phyloP scores from a whole-genome alignment of 2,113 vertebrate species.

The Platysteira castanea region DNA sequence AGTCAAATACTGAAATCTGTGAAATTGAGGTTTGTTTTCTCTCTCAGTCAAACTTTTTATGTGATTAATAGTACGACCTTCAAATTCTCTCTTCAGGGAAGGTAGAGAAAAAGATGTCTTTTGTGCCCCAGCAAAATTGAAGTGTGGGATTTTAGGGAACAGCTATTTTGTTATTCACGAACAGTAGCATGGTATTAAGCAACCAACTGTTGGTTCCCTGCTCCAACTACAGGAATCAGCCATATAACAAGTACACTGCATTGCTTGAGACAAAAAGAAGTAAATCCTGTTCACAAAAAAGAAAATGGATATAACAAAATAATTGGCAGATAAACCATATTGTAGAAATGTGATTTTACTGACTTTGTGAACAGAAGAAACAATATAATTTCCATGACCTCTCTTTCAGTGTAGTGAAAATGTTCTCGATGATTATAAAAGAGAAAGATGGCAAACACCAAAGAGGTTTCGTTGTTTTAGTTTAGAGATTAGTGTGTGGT shows the following conservation, averaged over 20 bases:
- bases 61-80: background rate
- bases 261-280: conserved; percentile 20
- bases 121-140: background rate
- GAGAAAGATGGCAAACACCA: conserved; percentile 20
- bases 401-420: conserved; percentile 17
- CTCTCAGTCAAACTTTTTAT: background rate
- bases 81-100: background rate
- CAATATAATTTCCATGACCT: background rate
- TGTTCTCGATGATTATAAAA: conserved; percentile 8
- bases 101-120: background rate
- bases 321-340: conserved; percentile 20
- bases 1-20: background rate
- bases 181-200: background rate
- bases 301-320: conserved; percentile 2
- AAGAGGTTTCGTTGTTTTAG: background rate
- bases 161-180: background rate
- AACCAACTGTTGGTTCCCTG: background rate
- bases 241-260: background rate
- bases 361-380: background rate
- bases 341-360: background rate
- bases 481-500: conserved; percentile 9
- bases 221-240: background rate
- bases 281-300: conserved; percentile 29
- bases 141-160: background rate
- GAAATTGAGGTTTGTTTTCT: conserved; percentile 13